Base-by-base conservation (phyloP, 2,888 invertebrate species). In the Dendrolimus houi region DNA sequence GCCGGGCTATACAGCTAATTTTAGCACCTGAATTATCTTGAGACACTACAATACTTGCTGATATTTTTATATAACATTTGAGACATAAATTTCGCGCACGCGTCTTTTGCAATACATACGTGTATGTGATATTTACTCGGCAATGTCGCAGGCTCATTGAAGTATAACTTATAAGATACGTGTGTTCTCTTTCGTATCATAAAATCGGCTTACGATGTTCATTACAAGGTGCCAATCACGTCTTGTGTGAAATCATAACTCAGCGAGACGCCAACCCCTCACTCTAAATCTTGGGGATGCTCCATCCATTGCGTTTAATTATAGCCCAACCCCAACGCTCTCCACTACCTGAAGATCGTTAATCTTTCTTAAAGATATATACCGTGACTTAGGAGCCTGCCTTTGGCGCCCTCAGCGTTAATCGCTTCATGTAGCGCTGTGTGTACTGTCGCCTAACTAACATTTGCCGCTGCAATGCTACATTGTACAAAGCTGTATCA, bases 301-400 rank as follows among this genome's bases (percentile, higher is more conserved):
- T 76, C 84, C 84, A 87, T 87, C 87, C 79, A 86, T 87, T 84
- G 87, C 87, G 86, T 88, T 89, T 90, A 89, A 90, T 90, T 90
- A 90, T 85, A 83, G 77, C 82, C 77, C 83, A 79, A 83, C 82
- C 83, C 85, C 81, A 79, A 72, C 78, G 75, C 74, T 78, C 83
- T 77, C 72, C 72, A 72, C 72, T 87, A 88, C 88, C 87, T 89
- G 88, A 77, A 79, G 81, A 83, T 88, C 89, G 90, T 90, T 89
- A 90, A 90, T 90, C 89, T 90, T 88, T 89, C 89, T 87, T 87
- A 87, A 87, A 87, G 87, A 89, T 83, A 86, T 88, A 89, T 85
- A 84, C 85, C 78, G 78, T 71, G 77, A 74, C 68, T 78, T 73
- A 71, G 76, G 74, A 77, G 72, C 74, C 77, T 82, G 78, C 78